phyloP scores from a whole-genome alignment of 2,888 invertebrate genomes.

The Torymus tubicola region DNA sequence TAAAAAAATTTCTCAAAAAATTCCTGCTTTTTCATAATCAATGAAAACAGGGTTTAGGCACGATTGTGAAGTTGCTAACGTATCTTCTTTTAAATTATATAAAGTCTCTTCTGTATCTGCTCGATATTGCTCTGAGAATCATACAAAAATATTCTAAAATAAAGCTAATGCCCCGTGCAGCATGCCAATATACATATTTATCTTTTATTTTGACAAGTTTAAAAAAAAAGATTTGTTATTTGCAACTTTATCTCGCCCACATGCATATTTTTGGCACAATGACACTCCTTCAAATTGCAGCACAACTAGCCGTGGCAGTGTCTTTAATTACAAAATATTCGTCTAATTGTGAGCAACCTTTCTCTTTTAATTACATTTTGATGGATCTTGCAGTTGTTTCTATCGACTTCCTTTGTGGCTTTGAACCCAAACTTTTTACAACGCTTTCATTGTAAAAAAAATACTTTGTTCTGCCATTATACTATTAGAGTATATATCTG shows the following conservation, averaged over 20 bases:
- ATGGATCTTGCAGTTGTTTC: slow-evolving; percentile 17
- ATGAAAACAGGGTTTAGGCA: slow-evolving; percentile 54
- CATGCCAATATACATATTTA: slow-evolving; percentile 18
- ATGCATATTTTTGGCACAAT: slow-evolving; percentile 52
- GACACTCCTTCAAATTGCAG: slow-evolving; percentile 35
- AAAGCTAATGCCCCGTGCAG: slow-evolving; percentile 39
- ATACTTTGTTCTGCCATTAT: slow-evolving; percentile 53
- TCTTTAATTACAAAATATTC: slow-evolving; percentile 35
- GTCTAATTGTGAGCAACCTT: slow-evolving; percentile 31
- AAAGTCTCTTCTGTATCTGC: slow-evolving; percentile 3
- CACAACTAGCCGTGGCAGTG: slow-evolving; percentile 45
- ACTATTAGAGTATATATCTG: slow-evolving; percentile 52
- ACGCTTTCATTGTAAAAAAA: slow-evolving; percentile 47
- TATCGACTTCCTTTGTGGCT: slow-evolving; percentile 2
- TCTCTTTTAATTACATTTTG: slow-evolving; percentile 31
- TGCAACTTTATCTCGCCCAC: slow-evolving; percentile 20
- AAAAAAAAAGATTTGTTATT: slow-evolving; percentile 36
- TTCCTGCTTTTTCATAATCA: slow-evolving; percentile 15
- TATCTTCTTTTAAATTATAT: slow-evolving; percentile 30
- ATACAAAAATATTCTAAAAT: slow-evolving; percentile 39
- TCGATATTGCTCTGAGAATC: slow-evolving; percentile 43
- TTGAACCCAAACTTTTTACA: slow-evolving; percentile 43
- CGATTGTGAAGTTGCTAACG: slow-evolving; percentile 49
- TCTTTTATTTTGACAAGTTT: slow-evolving; percentile 27
- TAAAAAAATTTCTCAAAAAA: slow-evolving; percentile 46